Evolutionary conservation across 2,797 vertebrate species (phyloP), one percentile per base, ranked within the genome.

Genomic region (Apogon hyalosoma): DNA sequence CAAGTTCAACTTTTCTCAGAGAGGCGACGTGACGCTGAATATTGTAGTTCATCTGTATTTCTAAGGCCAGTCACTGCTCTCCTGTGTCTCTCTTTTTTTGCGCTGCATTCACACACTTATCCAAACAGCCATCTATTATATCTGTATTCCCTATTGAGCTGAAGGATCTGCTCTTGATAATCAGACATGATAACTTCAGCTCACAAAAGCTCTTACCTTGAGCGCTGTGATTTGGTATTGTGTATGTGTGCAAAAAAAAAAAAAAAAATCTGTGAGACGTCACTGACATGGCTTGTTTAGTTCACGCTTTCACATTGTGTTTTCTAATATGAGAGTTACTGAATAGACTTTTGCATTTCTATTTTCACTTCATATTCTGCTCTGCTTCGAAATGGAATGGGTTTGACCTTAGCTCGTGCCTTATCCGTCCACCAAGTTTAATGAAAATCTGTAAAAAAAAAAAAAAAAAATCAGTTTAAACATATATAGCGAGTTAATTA

Each of bases 1-100:
- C 66, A 79, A 48, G 21, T 31, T 48, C 10, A 50, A 33, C 52
- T 47, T 21, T 24, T 24, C 16, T 53, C 33, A 39, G 3, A 18
- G 18, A 4, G 14, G 13, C 18, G 8, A n/a, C 10, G 21, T n/a
- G 24, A 12, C 5, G 21, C 4, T 8, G n/a, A 19, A 19, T 40
- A 18, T 2, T 2, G 46, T 8, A 38, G 13, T 33, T 57, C 14
- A 21, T 16, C 1, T 13, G 3, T 18, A 15, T 43, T 11, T 38
- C 47, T 16, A 69, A 47, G 45, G 56, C 38, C 52, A 13, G 1
- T 46, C 18, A n/a, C 11, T 9, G 19, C 69, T 40, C 39, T 36
- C 33, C 7, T 8, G 33, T 36, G 19, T 21, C 19, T 21, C 19
- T n/a, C 28, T 16, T 31, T 45, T 19, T 24, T 28, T 19, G 19